Conservation (phyloP, 2,888 invertebrate genomes). For the Shargacucullia verbasci region DNA sequence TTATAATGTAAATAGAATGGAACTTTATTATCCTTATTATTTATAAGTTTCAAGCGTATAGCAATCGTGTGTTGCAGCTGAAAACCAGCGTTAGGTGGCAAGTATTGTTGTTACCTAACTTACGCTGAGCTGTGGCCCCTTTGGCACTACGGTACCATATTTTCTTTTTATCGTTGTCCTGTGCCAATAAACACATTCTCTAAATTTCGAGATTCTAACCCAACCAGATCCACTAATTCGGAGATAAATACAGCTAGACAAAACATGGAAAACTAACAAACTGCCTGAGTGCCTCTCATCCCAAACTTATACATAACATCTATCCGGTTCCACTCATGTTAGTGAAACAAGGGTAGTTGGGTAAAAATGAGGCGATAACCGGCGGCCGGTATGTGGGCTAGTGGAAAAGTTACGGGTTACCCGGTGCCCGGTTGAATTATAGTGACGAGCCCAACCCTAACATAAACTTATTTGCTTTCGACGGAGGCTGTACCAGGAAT, state of each 20-base stretch:
- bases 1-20: too few relatives aligned
- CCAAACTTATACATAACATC: slow-evolving; percentile 42
- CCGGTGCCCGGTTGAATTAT: slow-evolving; percentile 34
- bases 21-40: too few relatives aligned
- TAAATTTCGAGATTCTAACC: too few relatives aligned
- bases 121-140: too few relatives aligned
- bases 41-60: too few relatives aligned
- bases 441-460: slow-evolving; percentile 30
- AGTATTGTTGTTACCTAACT: too few relatives aligned
- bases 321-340: slow-evolving; percentile 3
- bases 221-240: not conserved
- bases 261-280: slow-evolving; percentile 26
- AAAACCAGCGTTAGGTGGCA: too few relatives aligned
- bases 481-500: slow-evolving; percentile 15
- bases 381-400: slow-evolving; percentile 26
- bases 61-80: too few relatives aligned
- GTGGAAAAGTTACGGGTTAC: slow-evolving; percentile 24
- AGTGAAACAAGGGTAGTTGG: slow-evolving; percentile 28
- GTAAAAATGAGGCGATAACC: slow-evolving; percentile 42
- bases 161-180: too few relatives aligned
- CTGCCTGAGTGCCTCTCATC: too few relatives aligned
- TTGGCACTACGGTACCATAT: too few relatives aligned
- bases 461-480: slow-evolving; percentile 36
- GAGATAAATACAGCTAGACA: not conserved
- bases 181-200: too few relatives aligned